Evolutionary conservation across 2,888 invertebrate genomes (phyloP).

Genomic region (Eristalinus aeneus): DNA sequence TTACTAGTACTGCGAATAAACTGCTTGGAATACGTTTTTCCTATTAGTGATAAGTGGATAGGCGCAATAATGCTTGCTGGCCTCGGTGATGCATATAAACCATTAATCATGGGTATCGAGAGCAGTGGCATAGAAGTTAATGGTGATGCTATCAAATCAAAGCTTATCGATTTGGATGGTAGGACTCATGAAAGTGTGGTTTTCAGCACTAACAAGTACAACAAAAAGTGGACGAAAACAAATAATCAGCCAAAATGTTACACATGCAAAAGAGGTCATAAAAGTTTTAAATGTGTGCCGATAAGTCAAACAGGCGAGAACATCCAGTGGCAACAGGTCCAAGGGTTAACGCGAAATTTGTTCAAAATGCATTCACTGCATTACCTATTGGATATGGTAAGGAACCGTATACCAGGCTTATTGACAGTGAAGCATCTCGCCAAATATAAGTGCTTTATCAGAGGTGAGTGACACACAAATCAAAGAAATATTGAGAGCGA

Average conservation of each 20-base stretch:
- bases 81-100: conserved; percentile 66
- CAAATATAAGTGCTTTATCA: background rate
- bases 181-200: background rate
- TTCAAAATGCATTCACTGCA: background rate
- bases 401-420: background rate
- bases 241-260: no score
- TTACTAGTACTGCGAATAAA: conserved; percentile 37
- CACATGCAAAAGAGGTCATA: background rate
- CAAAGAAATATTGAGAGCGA: background rate
- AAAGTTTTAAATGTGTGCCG: background rate
- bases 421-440: no score
- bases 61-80: conserved; percentile 68
- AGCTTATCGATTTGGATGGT: conserved; percentile 4
- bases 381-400: background rate
- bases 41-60: conserved; percentile 47
- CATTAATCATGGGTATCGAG: conserved; percentile 73
- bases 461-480: background rate
- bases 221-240: background rate
- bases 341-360: background rate
- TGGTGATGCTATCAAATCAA: conserved; percentile 50
- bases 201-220: background rate
- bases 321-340: background rate
- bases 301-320: background rate
- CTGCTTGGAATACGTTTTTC: conserved; percentile 45
- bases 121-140: conserved; percentile 71